A percentile compares a stretch with the other conserved stretches of the same genome.
phyloP scores from a whole-genome alignment of 2,888 invertebrate genomes.

The Matsumyia berberina region DNA sequence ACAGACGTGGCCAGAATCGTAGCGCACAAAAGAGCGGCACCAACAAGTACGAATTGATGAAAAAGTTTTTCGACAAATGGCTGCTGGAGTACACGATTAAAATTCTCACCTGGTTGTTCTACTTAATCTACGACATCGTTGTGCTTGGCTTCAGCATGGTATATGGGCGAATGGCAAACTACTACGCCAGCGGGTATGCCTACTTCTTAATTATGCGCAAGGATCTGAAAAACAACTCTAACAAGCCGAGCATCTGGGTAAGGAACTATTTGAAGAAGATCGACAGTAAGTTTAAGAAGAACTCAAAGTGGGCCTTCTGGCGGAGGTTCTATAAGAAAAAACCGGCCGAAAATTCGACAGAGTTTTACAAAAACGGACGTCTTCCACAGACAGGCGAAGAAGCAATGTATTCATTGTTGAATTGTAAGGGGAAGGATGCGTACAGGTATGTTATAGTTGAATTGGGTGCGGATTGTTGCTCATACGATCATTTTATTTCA shows the following conservation, averaged over 20 bases:
- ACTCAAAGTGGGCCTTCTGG: slow-evolving; percentile 83
- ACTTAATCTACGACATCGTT: slow-evolving; percentile 91
- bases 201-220: slow-evolving; percentile 81
- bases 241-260: slow-evolving; percentile 83
- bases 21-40: slow-evolving; percentile 80
- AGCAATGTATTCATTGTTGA: slow-evolving; percentile 95
- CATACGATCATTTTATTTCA: slow-evolving; percentile 80
- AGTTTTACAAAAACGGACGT: slow-evolving; percentile 82
- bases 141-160: slow-evolving; percentile 87
- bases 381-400: slow-evolving; percentile 96
- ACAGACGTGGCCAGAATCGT: slow-evolving; percentile 51
- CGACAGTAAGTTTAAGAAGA: slow-evolving; percentile 82
- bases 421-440: slow-evolving; percentile 98
- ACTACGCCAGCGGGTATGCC: slow-evolving; percentile 79
- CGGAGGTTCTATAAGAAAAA: slow-evolving; percentile 84
- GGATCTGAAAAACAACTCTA: slow-evolving; percentile 83
- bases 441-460: slow-evolving; percentile 88
- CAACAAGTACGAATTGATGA: slow-evolving; percentile 85
- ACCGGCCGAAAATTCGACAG: slow-evolving; percentile 81
- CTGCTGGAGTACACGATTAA: slow-evolving; percentile 86
- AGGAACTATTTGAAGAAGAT: slow-evolving; percentile 82
- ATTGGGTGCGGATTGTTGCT: neutral
- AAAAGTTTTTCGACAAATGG: slow-evolving; percentile 86
- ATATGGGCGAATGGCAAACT: slow-evolving; percentile 81
- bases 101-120: slow-evolving; percentile 91